A percentile compares a stretch with the other conserved stretches of the same genome.
Evolutionary conservation across 2,888 invertebrate genomes (phyloP).

Genomic region (Stratiomys singularior): DNA sequence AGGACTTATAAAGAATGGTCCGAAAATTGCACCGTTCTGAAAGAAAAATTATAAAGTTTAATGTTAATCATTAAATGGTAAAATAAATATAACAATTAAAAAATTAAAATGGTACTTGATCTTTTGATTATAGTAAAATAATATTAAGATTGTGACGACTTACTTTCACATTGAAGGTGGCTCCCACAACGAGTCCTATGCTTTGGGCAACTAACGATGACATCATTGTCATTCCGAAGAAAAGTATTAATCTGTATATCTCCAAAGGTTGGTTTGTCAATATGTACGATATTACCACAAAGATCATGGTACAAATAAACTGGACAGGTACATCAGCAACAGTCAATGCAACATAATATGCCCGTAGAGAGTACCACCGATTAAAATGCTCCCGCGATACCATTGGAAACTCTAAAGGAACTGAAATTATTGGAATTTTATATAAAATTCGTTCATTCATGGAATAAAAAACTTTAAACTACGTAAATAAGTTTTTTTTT

Average conservation of each 20-base stretch:
- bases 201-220: slow-evolving; percentile 88
- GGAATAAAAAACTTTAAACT: too few relatives aligned
- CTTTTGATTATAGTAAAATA: slow-evolving; percentile 9
- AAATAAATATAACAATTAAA: slow-evolving; percentile 67
- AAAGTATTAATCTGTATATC: slow-evolving; percentile 74
- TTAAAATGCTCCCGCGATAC: slow-evolving; percentile 87
- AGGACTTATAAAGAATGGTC: slow-evolving; percentile 87
- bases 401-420: slow-evolving; percentile 84
- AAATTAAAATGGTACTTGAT: slow-evolving; percentile 22
- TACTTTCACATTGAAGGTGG: slow-evolving; percentile 82
- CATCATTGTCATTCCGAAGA: slow-evolving; percentile 77
- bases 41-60: slow-evolving; percentile 66
- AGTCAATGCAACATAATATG: slow-evolving; percentile 83
- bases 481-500: too few relatives aligned
- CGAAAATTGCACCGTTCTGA: slow-evolving; percentile 89
- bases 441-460: background rate
- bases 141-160: slow-evolving; percentile 51
- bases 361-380: slow-evolving; percentile 87
- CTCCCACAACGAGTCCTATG: slow-evolving; percentile 86
- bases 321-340: slow-evolving; percentile 86
- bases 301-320: slow-evolving; percentile 78
- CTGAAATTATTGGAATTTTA: slow-evolving; percentile 66
- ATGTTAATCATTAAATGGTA: too few relatives aligned
- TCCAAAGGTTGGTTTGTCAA: slow-evolving; percentile 90
- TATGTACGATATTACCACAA: slow-evolving; percentile 82